Conservation (phyloP, 2,113 vertebrate species). For the Cyprinus carpio region DNA sequence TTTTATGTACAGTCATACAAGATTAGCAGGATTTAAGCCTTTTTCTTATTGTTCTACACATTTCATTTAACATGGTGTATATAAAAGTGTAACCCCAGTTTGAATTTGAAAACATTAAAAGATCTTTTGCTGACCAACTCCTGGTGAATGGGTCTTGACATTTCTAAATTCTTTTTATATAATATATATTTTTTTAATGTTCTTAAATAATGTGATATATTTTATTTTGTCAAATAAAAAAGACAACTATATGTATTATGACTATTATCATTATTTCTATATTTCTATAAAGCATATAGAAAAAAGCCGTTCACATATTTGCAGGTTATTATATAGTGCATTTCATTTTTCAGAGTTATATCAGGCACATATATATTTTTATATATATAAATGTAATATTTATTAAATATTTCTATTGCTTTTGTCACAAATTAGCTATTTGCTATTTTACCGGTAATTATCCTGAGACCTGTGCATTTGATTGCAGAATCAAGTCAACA, state of each 20-base stretch:
- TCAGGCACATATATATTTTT: neutral
- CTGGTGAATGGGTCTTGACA: too few relatives aligned
- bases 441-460: neutral
- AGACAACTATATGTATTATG: too few relatives aligned
- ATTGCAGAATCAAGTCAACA: neutral
- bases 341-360: neutral
- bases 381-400: neutral
- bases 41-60: neutral
- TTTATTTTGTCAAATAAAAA: neutral
- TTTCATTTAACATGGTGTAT: neutral
- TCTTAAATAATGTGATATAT: neutral
- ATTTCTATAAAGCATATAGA: neutral
- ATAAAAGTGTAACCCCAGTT: neutral
- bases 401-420: neutral
- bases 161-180: too few relatives aligned
- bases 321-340: neutral
- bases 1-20: constrained; percentile 10
- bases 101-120: constrained; percentile 15
- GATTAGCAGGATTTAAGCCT: neutral
- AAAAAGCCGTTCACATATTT: neutral
- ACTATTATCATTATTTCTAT: too few relatives aligned
- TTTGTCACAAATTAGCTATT: too few relatives aligned
- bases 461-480: too few relatives aligned
- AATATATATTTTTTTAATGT: too few relatives aligned
- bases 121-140: neutral